These are phyloP conservation scores for Pseudochaenichthys georgianus DNA, from an alignment of 2,797 vertebrate genomes.

Conservation along the genomic window DNA sequence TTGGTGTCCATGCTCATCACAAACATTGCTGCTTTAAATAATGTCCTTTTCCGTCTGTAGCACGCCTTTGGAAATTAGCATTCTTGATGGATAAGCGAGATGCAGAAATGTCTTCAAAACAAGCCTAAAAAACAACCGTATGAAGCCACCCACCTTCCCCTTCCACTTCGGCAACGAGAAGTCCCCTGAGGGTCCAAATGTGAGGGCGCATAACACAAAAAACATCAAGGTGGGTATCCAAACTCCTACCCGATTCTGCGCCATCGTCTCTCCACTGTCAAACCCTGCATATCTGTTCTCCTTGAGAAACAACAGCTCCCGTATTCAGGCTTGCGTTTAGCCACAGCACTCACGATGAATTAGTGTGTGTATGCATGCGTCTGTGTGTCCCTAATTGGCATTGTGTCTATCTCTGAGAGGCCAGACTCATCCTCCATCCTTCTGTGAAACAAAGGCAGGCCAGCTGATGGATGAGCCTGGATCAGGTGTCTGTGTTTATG, in stretches of 20 bases:
- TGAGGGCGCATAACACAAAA: slow-evolving; percentile 67
- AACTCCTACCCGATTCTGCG: slow-evolving; percentile 31
- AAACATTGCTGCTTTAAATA: neutral
- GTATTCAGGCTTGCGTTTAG: slow-evolving; percentile 16
- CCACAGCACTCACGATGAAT: slow-evolving; percentile 3
- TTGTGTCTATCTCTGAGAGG: slow-evolving; percentile 72
- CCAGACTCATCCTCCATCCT: slow-evolving; percentile 56
- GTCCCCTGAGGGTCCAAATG: slow-evolving; percentile 68
- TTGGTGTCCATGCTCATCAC: neutral
- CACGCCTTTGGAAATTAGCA: slow-evolving; percentile 14
- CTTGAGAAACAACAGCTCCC: slow-evolving; percentile 19
- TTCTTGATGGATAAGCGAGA: slow-evolving; percentile 38
- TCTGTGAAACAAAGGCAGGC: slow-evolving; percentile 47
- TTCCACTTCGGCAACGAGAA: slow-evolving; percentile 67
- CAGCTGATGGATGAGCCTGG: slow-evolving; percentile 43
- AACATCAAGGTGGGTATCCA: slow-evolving; percentile 49
- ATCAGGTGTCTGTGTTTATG: slow-evolving; percentile 35
- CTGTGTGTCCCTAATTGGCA: slow-evolving; percentile 61
- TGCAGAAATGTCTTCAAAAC: slow-evolving; percentile 45
- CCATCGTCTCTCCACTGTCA: slow-evolving; percentile 14
- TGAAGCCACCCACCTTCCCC: slow-evolving; percentile 75
- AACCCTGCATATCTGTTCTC: slow-evolving; percentile 37
- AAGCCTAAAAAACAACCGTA: slow-evolving; percentile 36
- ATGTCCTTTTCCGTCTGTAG: neutral
- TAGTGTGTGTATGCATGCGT: slow-evolving; percentile 20